Conservation (phyloP, 2,113 vertebrate genomes). For the Coryphaenoides rupestris region DNA sequence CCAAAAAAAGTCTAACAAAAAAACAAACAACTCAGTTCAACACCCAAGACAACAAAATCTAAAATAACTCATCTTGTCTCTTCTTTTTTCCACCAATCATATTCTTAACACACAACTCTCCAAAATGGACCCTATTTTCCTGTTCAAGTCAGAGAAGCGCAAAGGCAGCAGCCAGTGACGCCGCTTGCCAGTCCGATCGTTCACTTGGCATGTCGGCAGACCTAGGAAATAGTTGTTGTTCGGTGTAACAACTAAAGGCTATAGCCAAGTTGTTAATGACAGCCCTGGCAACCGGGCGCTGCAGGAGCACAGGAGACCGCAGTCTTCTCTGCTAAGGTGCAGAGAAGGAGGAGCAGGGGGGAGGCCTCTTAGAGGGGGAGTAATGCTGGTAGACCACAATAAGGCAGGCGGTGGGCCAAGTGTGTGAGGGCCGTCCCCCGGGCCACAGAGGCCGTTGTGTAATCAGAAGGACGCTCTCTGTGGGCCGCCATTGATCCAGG, state of each 20-base stretch:
- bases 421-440: constrained; percentile 58
- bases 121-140: no score
- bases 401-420: constrained; percentile 62
- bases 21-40: no score
- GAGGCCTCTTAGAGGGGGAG: constrained; percentile 60
- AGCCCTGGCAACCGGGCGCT: constrained; percentile 60
- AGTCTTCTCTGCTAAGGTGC: constrained; percentile 44
- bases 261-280: constrained; percentile 72
- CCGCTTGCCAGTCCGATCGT: constrained; percentile 29
- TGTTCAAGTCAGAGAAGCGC: no score
- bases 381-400: constrained; percentile 63
- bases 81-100: no score
- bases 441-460: constrained; percentile 57
- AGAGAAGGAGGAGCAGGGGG: constrained; percentile 34
- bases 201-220: constrained; percentile 51
- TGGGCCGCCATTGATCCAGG: no score
- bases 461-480: constrained; percentile 42
- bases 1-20: no score
- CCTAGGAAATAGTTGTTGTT: constrained; percentile 76
- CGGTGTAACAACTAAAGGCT: constrained; percentile 57
- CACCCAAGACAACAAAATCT: no score
- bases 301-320: constrained; percentile 61
- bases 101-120: no score
- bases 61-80: no score
- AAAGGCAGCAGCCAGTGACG: no score